These are phyloP conservation scores for Parochlus steinenii DNA, from an alignment of 2,888 invertebrate genomes.

Conservation along the genomic window DNA sequence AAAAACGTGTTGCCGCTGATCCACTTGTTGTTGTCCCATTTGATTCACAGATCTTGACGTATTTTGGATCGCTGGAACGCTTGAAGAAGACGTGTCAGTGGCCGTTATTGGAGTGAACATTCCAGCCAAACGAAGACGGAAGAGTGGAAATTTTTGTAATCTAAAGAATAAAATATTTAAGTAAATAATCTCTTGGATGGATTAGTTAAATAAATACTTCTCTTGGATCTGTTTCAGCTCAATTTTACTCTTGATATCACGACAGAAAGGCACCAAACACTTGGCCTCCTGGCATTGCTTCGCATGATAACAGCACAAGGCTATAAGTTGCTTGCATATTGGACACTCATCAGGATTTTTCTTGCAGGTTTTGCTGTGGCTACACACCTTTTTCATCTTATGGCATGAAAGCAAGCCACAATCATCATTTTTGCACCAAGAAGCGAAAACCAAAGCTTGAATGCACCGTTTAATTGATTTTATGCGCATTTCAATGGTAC, in stretches of 20 bases:
- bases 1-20: slow-evolving; percentile 26
- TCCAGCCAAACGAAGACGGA: slow-evolving; percentile 69
- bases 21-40: slow-evolving; percentile 26
- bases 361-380: slow-evolving; percentile 94
- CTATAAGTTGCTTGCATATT: slow-evolving; percentile 97
- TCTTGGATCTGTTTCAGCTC: slow-evolving; percentile 95
- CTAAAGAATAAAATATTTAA: slow-evolving; percentile 16
- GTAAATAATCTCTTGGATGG: no score
- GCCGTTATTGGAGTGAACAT: slow-evolving; percentile 43
- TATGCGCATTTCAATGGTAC: slow-evolving; percentile 82
- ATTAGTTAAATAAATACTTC: slow-evolving; percentile 37
- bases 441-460: slow-evolving; percentile 84
- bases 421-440: slow-evolving; percentile 96
- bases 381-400: slow-evolving; percentile 99
- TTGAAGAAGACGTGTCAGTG: slow-evolving; percentile 21
- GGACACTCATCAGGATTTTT: slow-evolving; percentile 92
- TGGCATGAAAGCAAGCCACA: slow-evolving; percentile 93
- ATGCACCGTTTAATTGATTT: slow-evolving; percentile 88
- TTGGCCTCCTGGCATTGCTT: slow-evolving; percentile 95
- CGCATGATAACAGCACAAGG: slow-evolving; percentile 96
- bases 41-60: slow-evolving; percentile 18
- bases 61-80: slow-evolving; percentile 29
- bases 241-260: slow-evolving; percentile 93
- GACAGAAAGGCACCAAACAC: slow-evolving; percentile 97
- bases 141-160: slow-evolving; percentile 85